phyloP scores from a whole-genome alignment of 2,797 vertebrate genomes.

The Etheostoma nigrum region DNA sequence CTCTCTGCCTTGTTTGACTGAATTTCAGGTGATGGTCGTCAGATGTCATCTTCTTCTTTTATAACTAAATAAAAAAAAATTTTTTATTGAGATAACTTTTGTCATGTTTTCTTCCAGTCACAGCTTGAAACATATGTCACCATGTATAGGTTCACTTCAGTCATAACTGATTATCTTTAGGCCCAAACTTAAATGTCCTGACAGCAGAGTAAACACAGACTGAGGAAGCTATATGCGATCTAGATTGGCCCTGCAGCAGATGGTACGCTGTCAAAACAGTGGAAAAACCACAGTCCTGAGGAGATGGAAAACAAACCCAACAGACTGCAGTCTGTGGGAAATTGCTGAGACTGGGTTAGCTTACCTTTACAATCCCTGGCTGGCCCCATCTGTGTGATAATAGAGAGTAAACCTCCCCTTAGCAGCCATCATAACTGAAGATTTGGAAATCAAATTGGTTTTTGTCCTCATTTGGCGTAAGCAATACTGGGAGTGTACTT shows the following conservation, averaged over 20 bases:
- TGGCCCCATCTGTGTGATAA: conserved; percentile 64
- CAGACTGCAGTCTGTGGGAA: conserved; percentile 67
- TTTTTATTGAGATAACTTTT: conserved; percentile 54
- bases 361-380: conserved; percentile 64
- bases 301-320: conserved; percentile 68
- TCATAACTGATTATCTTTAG: conserved; percentile 48
- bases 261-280: conserved; percentile 75
- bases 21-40: conserved; percentile 74
- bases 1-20: conserved; percentile 67
- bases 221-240: conserved; percentile 65
- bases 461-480: conserved; percentile 25
- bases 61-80: conserved; percentile 54
- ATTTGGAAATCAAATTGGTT: conserved; percentile 56
- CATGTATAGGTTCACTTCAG: conserved; percentile 25
- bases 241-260: conserved; percentile 76
- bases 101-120: conserved; percentile 27
- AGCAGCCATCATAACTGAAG: conserved; percentile 43
- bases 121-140: conserved; percentile 18
- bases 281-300: conserved; percentile 52
- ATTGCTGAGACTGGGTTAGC: conserved; percentile 61
- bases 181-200: conserved; percentile 56
- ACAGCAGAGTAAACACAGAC: conserved; percentile 71
- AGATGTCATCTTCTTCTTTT: conserved; percentile 55
- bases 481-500: conserved; percentile 9
- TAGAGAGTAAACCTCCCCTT: conserved; percentile 48